These are phyloP conservation scores for Acanthacorydalis orientalis DNA, from an alignment of 2,888 invertebrate genomes.

Conservation along the genomic window DNA sequence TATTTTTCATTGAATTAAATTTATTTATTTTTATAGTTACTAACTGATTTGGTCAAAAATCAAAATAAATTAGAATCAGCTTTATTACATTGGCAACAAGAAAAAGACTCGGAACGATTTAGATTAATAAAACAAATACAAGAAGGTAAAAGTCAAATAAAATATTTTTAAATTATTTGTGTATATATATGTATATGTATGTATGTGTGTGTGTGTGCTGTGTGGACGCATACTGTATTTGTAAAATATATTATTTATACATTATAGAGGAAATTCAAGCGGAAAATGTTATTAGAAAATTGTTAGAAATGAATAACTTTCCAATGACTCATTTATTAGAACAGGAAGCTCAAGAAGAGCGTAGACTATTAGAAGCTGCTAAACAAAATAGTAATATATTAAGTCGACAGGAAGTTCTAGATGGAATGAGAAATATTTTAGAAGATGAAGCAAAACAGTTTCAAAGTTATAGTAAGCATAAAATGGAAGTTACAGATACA, in stretches of 20 bases:
- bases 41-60: conserved; percentile 37
- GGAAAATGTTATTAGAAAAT: conserved; percentile 45
- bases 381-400: conserved; percentile 38
- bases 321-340: conserved; percentile 45
- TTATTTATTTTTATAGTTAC: conserved; percentile 22
- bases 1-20: no score
- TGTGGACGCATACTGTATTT: background rate
- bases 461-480: conserved; percentile 40
- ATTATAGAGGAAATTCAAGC: conserved; percentile 43
- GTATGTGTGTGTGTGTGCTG: background rate
- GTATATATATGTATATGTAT: no score
- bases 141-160: conserved; percentile 23
- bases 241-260: background rate
- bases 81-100: conserved; percentile 49
- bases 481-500: conserved; percentile 35
- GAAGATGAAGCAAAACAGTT: conserved; percentile 48
- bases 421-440: conserved; percentile 51
- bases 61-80: conserved; percentile 48
- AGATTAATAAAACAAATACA: conserved; percentile 41
- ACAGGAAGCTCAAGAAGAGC: conserved; percentile 48
- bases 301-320: conserved; percentile 43
- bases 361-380: conserved; percentile 42
- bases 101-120: conserved; percentile 43
- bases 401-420: conserved; percentile 48
- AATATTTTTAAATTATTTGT: conserved; percentile 1